Conservation (phyloP, 1,140 invertebrate species). For the Theocolax elegans region DNA sequence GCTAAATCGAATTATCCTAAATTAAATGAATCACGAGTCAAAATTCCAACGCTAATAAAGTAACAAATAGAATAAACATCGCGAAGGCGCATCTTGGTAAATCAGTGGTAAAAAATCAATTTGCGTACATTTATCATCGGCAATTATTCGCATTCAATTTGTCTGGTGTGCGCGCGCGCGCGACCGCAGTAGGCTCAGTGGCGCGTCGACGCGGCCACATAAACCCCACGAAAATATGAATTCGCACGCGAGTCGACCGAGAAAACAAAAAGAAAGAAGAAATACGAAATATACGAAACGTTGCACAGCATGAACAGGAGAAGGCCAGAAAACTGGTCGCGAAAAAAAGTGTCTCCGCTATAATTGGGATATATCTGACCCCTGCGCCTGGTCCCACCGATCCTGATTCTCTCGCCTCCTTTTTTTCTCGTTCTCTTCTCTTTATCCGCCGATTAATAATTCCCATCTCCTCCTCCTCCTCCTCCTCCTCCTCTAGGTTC, state of each 20-base stretch:
- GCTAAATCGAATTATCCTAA: too few relatives aligned
- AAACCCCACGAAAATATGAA: not conserved
- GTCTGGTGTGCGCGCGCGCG: too few relatives aligned
- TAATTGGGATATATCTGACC: constrained; percentile 37
- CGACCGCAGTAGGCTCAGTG: not conserved
- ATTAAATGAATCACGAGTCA: too few relatives aligned
- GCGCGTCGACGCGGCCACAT: too few relatives aligned
- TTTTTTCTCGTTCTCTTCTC: too few relatives aligned
- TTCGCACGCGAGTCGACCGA: not conserved
- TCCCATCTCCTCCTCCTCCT: not conserved
- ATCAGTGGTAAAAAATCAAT: not conserved
- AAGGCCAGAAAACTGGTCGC: not conserved
- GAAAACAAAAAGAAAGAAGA: not conserved
- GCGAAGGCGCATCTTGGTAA: not conserved
- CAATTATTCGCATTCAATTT: constrained; percentile 32
- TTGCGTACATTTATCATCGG: constrained; percentile 9
- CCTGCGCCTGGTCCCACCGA: too few relatives aligned
- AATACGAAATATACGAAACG: not conserved
- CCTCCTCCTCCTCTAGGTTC: too few relatives aligned
- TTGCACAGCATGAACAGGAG: too few relatives aligned
- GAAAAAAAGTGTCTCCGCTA: constrained; percentile 21
- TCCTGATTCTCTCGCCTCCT: too few relatives aligned
- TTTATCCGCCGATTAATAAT: not conserved
- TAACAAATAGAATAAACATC: not conserved
- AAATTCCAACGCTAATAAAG: not conserved